phyloP scores from a whole-genome alignment of 92 coral and sea anemone species.

The Palythoa grandiflora region DNA sequence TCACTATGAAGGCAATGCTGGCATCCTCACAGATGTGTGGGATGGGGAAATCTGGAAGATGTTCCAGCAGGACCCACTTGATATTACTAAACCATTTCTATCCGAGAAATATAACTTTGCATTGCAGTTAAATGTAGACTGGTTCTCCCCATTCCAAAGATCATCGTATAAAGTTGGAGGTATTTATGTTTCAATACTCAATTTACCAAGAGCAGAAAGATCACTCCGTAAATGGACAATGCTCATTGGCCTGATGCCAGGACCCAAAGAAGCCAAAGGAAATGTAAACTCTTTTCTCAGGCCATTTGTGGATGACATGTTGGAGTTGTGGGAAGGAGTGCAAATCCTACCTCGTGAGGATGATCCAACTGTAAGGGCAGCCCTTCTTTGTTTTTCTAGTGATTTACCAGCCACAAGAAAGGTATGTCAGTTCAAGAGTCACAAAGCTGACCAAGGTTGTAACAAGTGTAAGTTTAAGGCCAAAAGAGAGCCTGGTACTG shows the following conservation, averaged over 20 bases:
- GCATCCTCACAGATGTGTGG: constrained; percentile 38
- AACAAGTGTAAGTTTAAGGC: constrained; percentile 55
- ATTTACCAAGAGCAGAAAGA: constrained; percentile 48
- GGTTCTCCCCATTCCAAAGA: constrained; percentile 54
- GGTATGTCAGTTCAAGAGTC: constrained; percentile 28
- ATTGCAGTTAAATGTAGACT: constrained; percentile 54
- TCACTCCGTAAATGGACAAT: constrained; percentile 45
- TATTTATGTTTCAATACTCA: constrained; percentile 46
- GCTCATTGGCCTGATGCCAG: constrained; percentile 66
- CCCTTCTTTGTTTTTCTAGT: constrained; percentile 43
- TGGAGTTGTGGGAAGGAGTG: constrained; percentile 4
- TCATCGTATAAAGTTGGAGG: constrained; percentile 43
- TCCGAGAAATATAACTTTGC: constrained; percentile 40
- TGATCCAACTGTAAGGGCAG: constrained; percentile 4
- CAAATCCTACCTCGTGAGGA: constrained; percentile 10
- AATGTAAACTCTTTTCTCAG: background rate
- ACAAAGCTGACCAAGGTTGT: constrained; percentile 6
- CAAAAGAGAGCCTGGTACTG: background rate
- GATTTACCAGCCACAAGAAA: constrained; percentile 67
- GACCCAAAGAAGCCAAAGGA: background rate
- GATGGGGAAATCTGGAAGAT: constrained; percentile 43
- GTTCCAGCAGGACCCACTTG: constrained; percentile 28
- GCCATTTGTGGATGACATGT: background rate
- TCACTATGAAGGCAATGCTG: constrained; percentile 11
- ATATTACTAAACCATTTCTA: constrained; percentile 16